Percentiles rank a stretch among this genome's conserved stretches.
phyloP scores from a whole-genome alignment of 2,797 vertebrate species.

The Hemitrygon akajei region DNA sequence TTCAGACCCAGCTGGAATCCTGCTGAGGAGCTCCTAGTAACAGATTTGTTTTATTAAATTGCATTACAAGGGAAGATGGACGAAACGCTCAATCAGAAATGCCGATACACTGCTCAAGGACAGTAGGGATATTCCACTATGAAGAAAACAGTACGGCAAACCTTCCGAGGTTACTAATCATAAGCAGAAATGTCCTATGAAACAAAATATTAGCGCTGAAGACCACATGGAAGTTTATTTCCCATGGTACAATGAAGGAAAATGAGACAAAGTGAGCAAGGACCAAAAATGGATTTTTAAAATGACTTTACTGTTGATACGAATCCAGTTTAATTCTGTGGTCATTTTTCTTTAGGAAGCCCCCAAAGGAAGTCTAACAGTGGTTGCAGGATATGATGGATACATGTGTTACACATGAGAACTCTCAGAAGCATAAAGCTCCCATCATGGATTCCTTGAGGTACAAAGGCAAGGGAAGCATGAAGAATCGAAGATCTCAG shows the following conservation, averaged over 20 bases:
- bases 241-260: background rate
- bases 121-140: background rate
- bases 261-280: background rate
- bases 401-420: background rate
- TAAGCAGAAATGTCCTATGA: background rate
- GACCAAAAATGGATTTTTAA: background rate
- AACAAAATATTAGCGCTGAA: background rate
- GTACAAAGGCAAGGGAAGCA: background rate
- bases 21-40: background rate
- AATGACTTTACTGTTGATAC: background rate
- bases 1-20: background rate
- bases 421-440: background rate
- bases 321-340: background rate
- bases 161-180: background rate
- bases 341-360: background rate
- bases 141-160: background rate
- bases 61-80: slow-evolving; percentile 16
- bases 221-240: too few relatives aligned
- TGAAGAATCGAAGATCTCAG: background rate
- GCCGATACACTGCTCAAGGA: background rate
- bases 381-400: background rate
- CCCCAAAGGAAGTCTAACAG: background rate
- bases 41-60: background rate
- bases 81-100: background rate
- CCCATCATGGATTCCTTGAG: background rate